Percentiles rank a stretch among this genome's conserved stretches.
Conservation (phyloP, 1,140 invertebrate genomes). For the Tetragonula clypearis region DNA sequence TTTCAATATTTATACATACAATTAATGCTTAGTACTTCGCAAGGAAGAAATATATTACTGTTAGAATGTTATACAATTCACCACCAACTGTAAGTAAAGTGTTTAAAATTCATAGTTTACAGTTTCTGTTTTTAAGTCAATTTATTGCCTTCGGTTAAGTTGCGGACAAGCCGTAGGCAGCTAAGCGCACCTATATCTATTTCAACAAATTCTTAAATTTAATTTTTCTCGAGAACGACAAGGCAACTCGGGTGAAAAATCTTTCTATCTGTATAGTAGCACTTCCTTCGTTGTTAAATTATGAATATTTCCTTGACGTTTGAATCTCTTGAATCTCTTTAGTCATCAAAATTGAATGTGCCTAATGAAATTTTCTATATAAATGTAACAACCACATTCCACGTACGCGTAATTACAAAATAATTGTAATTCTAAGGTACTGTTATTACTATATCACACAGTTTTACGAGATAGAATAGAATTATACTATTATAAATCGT, state of each 20-base stretch:
- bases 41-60: background rate
- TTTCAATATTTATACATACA: background rate
- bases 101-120: background rate
- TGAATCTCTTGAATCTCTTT: background rate
- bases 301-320: background rate
- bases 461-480: background rate
- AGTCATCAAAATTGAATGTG: background rate
- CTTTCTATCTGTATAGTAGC: background rate
- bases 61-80: background rate
- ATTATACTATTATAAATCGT: background rate
- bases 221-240: background rate
- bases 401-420: background rate
- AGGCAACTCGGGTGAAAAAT: background rate
- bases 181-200: background rate
- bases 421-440: background rate
- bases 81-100: background rate
- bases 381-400: background rate
- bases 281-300: background rate
- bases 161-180: background rate
- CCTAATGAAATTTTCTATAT: background rate
- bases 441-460: background rate
- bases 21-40: background rate
- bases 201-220: background rate
- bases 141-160: too few relatives aligned
- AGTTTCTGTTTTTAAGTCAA: too few relatives aligned